These are phyloP conservation scores for Champsocephalus gunnari DNA, from an alignment of 2,797 vertebrate genomes.

Conservation along the genomic window DNA sequence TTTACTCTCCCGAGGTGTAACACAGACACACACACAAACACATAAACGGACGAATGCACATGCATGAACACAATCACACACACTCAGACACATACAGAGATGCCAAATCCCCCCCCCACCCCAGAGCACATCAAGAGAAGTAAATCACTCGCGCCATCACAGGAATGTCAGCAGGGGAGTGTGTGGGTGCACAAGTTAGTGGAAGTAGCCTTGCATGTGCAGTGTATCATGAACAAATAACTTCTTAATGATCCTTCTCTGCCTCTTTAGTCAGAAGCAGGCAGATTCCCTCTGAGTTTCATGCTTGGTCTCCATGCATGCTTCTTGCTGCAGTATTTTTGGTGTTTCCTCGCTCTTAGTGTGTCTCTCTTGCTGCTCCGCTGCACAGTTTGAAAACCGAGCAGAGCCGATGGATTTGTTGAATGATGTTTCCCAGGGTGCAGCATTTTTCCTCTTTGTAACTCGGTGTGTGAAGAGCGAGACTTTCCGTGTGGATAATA, in stretches of 20 bases:
- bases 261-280: conserved; percentile 37
- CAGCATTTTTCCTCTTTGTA: conserved; percentile 16
- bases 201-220: conserved; percentile 37
- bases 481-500: conserved; percentile 26
- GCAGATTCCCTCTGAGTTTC: conserved; percentile 36
- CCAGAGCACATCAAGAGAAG: conserved; percentile 52
- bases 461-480: not conserved
- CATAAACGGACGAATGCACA: conserved; percentile 38
- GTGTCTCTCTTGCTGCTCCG: conserved; percentile 27
- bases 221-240: conserved; percentile 51
- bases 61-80: conserved; percentile 40
- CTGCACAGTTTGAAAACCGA: conserved; percentile 24
- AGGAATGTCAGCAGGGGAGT: conserved; percentile 53
- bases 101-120: conserved; percentile 33
- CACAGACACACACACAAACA: conserved; percentile 44
- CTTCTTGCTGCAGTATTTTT: conserved; percentile 33
- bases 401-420: conserved; percentile 23
- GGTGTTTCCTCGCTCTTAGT: conserved; percentile 14
- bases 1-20: conserved; percentile 76
- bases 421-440: conserved; percentile 15
- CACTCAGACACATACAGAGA: conserved; percentile 34
- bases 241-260: conserved; percentile 32
- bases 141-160: conserved; percentile 65
- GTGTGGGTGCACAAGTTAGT: conserved; percentile 21
- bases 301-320: conserved; percentile 11